Evolutionary conservation across 2,888 invertebrate genomes (phyloP), one percentile per base, ranked within the genome.

Genomic region (Ischnus inquisitorius): DNA sequence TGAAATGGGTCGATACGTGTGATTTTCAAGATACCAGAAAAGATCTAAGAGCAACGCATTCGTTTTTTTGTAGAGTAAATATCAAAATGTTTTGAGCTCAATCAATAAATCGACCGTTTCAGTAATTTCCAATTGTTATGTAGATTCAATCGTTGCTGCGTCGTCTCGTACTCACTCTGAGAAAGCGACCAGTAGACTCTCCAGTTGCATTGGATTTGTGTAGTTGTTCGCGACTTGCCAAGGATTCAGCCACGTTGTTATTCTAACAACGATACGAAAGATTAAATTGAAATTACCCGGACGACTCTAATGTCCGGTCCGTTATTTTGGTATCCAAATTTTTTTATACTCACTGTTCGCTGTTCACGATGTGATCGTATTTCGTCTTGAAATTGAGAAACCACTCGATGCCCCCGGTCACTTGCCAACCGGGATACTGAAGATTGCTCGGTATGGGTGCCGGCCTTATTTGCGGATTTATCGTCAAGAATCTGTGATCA

Each of bases 151-250:
- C 10, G 3, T 54, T 67, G 5, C 5, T 3, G 4, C 41, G 19
- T 62, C 41, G 6, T 14, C 14, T 57, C 22, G 22, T 60, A 94
- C 95, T 95, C 91, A 96, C 96, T 95, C 94, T 64, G 94, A 94
- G 5, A 96, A 94, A 2, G 94, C 93, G n/a, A 94, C 94, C 8
- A 95, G 91, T 12, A 96, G 94, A 48, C 94, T 94, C 82, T 95
- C 95, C 3, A 96, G 93, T 88, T 95, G 95, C 95, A 95, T 95
- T 3, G 96, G 96, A 88, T 95, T 96, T 0, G 95, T 96, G 88
- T 95, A 96, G 84, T 95, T 95, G 82, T 95, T 95, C 54, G 94
- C 94, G n/a, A 96, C 92, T 92, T 96, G 96, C 96, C 96, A 96
- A 0, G 95, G 94, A 90, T 96, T 96, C 92, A 96, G 93, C 96